Percentiles rank a stretch among this genome's conserved stretches.
Evolutionary conservation across 30 jellyfish, hydroid and myxozoan genomes (phyloP).

Genomic region (Catostylus mosaicus): DNA sequence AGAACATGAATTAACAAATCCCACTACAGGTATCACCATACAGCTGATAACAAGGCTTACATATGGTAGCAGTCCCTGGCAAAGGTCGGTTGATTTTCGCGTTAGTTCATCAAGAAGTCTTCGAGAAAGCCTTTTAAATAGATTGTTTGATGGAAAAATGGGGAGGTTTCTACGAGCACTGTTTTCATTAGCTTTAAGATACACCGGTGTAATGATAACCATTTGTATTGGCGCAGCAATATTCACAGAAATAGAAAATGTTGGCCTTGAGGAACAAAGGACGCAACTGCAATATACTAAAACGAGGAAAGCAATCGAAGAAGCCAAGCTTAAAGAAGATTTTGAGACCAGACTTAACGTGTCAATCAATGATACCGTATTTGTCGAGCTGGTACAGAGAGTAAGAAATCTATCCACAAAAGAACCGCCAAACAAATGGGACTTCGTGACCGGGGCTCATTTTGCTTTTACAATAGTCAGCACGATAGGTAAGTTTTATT

Average conservation of each 20-base stretch:
- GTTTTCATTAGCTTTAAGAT: background rate
- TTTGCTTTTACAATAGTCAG: conserved; percentile 42
- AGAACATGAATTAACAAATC: too few species aligned
- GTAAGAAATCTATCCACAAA: conserved; percentile 10
- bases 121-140: too few species aligned
- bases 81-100: too few species aligned
- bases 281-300: background rate
- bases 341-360: background rate
- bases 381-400: conserved; percentile 1
- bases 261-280: background rate
- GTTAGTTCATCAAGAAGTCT: too few species aligned
- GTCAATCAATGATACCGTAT: background rate
- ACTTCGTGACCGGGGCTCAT: conserved; percentile 17
- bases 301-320: background rate
- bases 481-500: conserved; percentile 49
- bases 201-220: background rate
- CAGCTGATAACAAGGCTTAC: too few species aligned
- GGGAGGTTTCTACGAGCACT: conserved; percentile 12
- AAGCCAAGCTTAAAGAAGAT: background rate
- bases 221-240: background rate
- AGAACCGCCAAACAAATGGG: conserved; percentile 34
- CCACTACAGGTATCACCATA: too few species aligned
- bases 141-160: too few species aligned
- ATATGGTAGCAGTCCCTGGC: too few species aligned
- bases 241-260: conserved; percentile 6